Base-by-base conservation (phyloP, 2,113 vertebrate species). In the Cairina moschata region DNA sequence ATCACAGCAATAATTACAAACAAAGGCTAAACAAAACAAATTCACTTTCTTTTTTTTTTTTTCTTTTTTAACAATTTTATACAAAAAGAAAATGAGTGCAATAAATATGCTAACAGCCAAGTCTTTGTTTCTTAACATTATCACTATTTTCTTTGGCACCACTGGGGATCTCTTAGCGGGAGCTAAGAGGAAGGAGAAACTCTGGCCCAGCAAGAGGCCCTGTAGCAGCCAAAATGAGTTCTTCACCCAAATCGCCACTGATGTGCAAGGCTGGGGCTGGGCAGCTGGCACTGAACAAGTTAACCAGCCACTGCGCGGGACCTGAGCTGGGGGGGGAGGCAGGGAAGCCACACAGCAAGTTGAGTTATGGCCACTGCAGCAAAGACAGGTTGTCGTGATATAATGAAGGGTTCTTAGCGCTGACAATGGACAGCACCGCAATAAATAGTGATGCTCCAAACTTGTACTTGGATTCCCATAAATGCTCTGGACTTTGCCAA, bases 101-200 rank as follows among this genome's bases (percentile, higher is more conserved):
- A 93, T 97, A 97, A 97, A 96, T 94, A 94, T 75, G 48, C 63
- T 91, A 93, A 87, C 73, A 96, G 78, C 67, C 95, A 83, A 91
- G 91, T 92, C 46, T 82, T 95, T 97, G 62, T 96, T 95, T 92
- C 91, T 92, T 94, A 94, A 58, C 62, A 76, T 91, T 97, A 90
- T 96, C 96, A 75, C 67, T 95, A 25, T 97, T 98, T 97, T 91
- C 81, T 97, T 98, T 98, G 97, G 97, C 95, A 95, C 62, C 9
- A n/a, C 54, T 67, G 52, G 85, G 55, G 94, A 82, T 73, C 58
- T 84, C 69, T 74, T 65, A 85, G 92, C 0, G 0, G 86, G 89
- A 88, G 80, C 65, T 88, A 88, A 66, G 52, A 95, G 79, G 90
- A 96, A 96, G 26, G 86, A 91, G 92, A 87, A 92, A 90, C 31